phyloP scores from a whole-genome alignment of 2,888 invertebrate genomes.

The Gastrophysa polygoni region DNA sequence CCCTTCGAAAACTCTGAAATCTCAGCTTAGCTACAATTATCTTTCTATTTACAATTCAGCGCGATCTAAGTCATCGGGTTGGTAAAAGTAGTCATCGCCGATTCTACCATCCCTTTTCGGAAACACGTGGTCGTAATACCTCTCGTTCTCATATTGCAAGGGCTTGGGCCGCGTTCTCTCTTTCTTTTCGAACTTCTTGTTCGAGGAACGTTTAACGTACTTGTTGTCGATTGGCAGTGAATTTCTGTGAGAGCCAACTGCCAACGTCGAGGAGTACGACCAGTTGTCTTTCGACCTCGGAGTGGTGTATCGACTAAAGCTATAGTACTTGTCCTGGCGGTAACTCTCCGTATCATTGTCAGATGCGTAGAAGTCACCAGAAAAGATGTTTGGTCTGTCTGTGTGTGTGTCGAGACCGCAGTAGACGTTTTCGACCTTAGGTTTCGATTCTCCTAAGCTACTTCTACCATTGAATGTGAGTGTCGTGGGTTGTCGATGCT shows the following conservation, averaged over 20 bases:
- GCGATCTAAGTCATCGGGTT: constrained; percentile 53
- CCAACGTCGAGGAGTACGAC: constrained; percentile 47
- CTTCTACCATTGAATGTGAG: constrained; percentile 59
- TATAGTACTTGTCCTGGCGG: constrained; percentile 49
- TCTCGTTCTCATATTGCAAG: constrained; percentile 65
- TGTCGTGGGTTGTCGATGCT: constrained; percentile 52
- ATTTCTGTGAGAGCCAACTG: constrained; percentile 44
- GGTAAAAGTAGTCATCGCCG: constrained; percentile 52
- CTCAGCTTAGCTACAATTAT: constrained; percentile 8
- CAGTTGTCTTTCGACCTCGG: constrained; percentile 49
- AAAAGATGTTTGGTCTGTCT: constrained; percentile 43
- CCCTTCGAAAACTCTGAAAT: background rate
- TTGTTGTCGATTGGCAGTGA: constrained; percentile 44
- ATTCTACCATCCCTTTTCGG: constrained; percentile 53
- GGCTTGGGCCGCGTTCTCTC: constrained; percentile 64
- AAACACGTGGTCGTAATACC: constrained; percentile 68
- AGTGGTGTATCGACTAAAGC: constrained; percentile 51
- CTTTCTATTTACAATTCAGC: constrained; percentile 56
- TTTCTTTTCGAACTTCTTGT: constrained; percentile 43
- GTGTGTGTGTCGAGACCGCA: constrained; percentile 48
- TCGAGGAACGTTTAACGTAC: constrained; percentile 43
- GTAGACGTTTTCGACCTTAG: constrained; percentile 49
- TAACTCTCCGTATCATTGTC: constrained; percentile 49
- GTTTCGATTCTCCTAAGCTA: constrained; percentile 54
- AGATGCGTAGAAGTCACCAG: constrained; percentile 51